These are phyloP conservation scores for Danio kyathit DNA, from an alignment of 2,797 vertebrate species.

Conservation along the genomic window DNA sequence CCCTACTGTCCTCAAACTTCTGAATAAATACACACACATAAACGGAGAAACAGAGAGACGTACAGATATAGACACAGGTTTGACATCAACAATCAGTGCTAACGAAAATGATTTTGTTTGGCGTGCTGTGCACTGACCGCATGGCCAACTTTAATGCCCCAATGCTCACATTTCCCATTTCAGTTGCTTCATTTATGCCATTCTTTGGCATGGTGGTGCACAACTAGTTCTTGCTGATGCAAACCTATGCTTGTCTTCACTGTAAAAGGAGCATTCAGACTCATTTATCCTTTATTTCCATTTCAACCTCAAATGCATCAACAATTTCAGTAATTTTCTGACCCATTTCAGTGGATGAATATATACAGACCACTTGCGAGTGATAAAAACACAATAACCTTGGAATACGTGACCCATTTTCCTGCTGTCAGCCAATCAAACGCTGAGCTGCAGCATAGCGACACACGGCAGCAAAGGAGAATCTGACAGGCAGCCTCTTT, in stretches of 20 bases:
- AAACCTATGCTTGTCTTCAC: constrained; percentile 63
- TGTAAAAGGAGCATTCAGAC: constrained; percentile 64
- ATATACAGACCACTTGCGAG: constrained; percentile 13
- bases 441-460: constrained; percentile 3
- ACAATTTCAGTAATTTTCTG: constrained; percentile 11
- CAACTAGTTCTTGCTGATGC: constrained; percentile 65
- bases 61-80: not conserved
- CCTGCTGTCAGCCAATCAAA: constrained; percentile 41
- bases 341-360: constrained; percentile 31
- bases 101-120: constrained; percentile 54
- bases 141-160: constrained; percentile 56
- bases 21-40: not conserved
- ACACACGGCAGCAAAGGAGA: constrained; percentile 1
- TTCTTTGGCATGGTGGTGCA: constrained; percentile 67
- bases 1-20: too few species aligned
- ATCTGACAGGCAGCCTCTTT: constrained; percentile 32
- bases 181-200: constrained; percentile 64
- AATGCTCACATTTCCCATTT: constrained; percentile 66
- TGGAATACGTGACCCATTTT: constrained; percentile 37
- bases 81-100: constrained; percentile 13
- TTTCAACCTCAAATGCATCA: not conserved
- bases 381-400: constrained; percentile 42
- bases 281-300: not conserved
- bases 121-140: constrained; percentile 62
- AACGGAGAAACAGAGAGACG: not conserved